Evolutionary conservation across 2,113 vertebrate genomes (phyloP), one percentile per base, ranked within the genome.

Genomic region (Rynchops niger): DNA sequence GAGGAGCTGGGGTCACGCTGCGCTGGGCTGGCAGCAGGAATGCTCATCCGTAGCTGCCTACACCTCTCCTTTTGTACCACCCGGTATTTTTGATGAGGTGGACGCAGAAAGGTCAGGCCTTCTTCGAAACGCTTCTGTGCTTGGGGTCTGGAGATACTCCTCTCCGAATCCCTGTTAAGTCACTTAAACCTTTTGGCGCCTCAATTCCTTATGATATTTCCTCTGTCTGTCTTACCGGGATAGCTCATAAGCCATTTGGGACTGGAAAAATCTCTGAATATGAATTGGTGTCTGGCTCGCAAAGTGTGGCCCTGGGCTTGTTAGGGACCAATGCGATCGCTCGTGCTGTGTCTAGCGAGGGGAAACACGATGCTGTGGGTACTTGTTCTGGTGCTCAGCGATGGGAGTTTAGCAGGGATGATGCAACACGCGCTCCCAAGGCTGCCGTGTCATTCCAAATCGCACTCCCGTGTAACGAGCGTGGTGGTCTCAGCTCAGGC

Each of bases 151-250:
- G 74, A 73, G 67, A 76, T 30, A 15, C 16, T 71, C 61, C 40
- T 56, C n/a, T 82, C 50, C 2, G 10, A 95, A 95, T 72, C 78
- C 53, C 53, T 52, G 12, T 52, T 91, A 96, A 91, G 38, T 73
- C 90, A 76, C 74, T 87, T 82, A 85, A 86, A 87, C n/a, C 62
- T 58, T 76, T 34, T 22, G 29, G 79, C 66, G 53, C 71, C 78
- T 94, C 78, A 47, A 9, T 61, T 94, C 43, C n/a, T 95, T 71
- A 73, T 9, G n/a, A 23, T 29, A 69, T 82, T 93, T 88, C 74
- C 74, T 62, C 45, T 56, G 61, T 23, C 87, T 67, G 87, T 56
- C 52, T 93, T 61, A 85, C 45, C 2, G 1, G 62, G 34, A 85
- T 21, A 77, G 71, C 74, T 93, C 47, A 7, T 65, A 86, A 93